Evolutionary conservation across 2,888 invertebrate species (phyloP).

Genomic region (Malthinus flaveolus): DNA sequence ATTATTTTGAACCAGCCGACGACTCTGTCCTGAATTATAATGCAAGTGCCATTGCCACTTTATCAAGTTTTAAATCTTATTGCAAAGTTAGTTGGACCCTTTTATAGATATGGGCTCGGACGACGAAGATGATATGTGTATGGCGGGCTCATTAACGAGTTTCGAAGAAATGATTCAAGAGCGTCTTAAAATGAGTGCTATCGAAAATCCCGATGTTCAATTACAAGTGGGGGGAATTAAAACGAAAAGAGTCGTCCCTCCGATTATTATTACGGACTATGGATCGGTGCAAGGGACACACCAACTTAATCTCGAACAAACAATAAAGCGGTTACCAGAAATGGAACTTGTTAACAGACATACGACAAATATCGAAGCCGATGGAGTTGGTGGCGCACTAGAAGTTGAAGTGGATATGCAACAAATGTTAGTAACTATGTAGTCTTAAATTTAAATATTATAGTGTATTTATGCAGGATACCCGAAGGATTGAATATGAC

Average conservation of each 20-base stretch:
- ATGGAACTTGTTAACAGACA: conserved; percentile 33
- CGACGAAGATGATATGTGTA: too few species aligned
- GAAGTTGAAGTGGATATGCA: conserved; percentile 41
- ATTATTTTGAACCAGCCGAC: not conserved
- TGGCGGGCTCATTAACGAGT: too few species aligned
- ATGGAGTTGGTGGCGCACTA: conserved; percentile 32
- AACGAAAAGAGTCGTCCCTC: conserved; percentile 10
- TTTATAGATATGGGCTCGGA: too few species aligned
- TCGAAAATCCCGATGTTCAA: conserved; percentile 8
- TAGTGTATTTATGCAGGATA: conserved; percentile 7
- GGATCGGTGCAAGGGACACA: conserved; percentile 41
- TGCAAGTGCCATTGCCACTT: not conserved
- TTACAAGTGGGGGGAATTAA: conserved; percentile 14
- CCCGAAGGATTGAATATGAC: not conserved
- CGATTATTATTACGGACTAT: conserved; percentile 34
- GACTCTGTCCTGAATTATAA: not conserved
- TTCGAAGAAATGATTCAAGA: conserved; percentile 10
- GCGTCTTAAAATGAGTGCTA: conserved; percentile 7
- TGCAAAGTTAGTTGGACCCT: not conserved
- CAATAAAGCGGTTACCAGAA: conserved; percentile 41
- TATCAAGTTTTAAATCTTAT: not conserved
- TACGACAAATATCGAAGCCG: conserved; percentile 27
- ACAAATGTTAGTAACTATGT: conserved; percentile 37
- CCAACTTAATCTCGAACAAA: conserved; percentile 42
- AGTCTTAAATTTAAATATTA: not conserved